These are phyloP conservation scores for Tetramorium simillimum DNA, from an alignment of 1,140 invertebrate species.

Conservation along the genomic window DNA sequence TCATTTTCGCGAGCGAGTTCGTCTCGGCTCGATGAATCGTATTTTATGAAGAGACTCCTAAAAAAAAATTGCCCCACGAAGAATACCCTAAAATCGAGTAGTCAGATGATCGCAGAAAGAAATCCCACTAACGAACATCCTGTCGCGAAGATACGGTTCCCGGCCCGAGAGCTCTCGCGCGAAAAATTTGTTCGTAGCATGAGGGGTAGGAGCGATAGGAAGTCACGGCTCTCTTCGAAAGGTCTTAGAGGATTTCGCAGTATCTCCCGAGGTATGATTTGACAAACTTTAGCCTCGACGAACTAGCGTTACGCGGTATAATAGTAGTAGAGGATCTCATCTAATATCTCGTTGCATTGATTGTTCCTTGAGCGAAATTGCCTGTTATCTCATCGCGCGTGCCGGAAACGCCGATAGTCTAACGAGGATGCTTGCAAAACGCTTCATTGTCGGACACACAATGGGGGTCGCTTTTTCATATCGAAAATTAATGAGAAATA, in stretches of 20 bases:
- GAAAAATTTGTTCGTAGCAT: constrained; percentile 62
- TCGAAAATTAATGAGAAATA: constrained; percentile 4
- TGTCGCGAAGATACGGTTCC: constrained; percentile 66
- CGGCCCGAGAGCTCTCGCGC: constrained; percentile 49
- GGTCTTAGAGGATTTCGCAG: constrained; percentile 33
- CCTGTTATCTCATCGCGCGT: not conserved
- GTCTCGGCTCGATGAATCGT: constrained; percentile 63
- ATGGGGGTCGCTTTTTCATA: constrained; percentile 20
- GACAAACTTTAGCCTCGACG: constrained; percentile 18
- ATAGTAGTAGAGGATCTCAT: constrained; percentile 9
- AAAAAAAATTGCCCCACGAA: constrained; percentile 57
- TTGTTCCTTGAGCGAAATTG: constrained; percentile 36
- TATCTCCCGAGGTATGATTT: constrained; percentile 29
- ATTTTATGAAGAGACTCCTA: constrained; percentile 39
- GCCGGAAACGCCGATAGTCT: constrained; percentile 21
- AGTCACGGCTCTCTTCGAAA: constrained; percentile 44
- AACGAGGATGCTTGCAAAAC: constrained; percentile 27
- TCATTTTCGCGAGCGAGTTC: not conserved
- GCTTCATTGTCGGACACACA: constrained; percentile 26
- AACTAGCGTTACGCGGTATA: not conserved
- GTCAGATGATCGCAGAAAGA: constrained; percentile 65
- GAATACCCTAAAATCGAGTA: constrained; percentile 66
- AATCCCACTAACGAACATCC: constrained; percentile 74
- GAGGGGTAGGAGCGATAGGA: constrained; percentile 5
- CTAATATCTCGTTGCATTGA: constrained; percentile 3